These are phyloP conservation scores for Rattus norvegicus DNA, from an alignment of 2,113 vertebrate genomes.

Conservation along the genomic window DNA sequence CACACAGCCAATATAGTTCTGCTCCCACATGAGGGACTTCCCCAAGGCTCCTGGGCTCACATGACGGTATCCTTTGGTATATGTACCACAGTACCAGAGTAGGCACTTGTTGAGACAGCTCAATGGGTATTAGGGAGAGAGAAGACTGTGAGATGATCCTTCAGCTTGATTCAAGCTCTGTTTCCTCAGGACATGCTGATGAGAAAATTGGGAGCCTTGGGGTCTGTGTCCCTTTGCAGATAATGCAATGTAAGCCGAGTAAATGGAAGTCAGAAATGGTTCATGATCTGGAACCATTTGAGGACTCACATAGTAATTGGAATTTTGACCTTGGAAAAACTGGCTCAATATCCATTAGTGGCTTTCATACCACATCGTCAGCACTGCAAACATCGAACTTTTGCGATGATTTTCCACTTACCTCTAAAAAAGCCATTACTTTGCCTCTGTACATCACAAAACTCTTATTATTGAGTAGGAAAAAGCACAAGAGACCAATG, in stretches of 20 bases:
- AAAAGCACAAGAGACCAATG: neutral
- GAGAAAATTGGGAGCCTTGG: neutral
- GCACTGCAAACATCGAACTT: neutral
- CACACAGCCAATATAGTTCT: neutral
- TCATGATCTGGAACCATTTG: neutral
- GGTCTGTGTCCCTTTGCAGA: neutral
- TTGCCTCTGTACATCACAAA: neutral
- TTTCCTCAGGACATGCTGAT: neutral
- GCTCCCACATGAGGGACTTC: neutral
- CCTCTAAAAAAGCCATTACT: slow-evolving; percentile 8
- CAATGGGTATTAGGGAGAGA: neutral
- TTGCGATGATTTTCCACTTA: neutral
- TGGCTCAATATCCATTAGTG: slow-evolving; percentile 8
- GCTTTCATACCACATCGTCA: neutral
- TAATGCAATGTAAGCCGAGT: neutral
- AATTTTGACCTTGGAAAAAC: slow-evolving; percentile 30
- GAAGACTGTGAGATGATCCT: neutral
- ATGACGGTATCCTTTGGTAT: neutral
- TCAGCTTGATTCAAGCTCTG: neutral
- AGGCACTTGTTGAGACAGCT: neutral
- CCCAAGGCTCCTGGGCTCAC: neutral
- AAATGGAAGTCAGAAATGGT: neutral
- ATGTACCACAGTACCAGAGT: too few relatives aligned
- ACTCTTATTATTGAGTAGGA: neutral
- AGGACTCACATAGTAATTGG: neutral